Percentiles rank a stretch among this genome's conserved stretches.
Conservation (phyloP, 2,113 vertebrate genomes). For the Ramphastos sulfuratus region DNA sequence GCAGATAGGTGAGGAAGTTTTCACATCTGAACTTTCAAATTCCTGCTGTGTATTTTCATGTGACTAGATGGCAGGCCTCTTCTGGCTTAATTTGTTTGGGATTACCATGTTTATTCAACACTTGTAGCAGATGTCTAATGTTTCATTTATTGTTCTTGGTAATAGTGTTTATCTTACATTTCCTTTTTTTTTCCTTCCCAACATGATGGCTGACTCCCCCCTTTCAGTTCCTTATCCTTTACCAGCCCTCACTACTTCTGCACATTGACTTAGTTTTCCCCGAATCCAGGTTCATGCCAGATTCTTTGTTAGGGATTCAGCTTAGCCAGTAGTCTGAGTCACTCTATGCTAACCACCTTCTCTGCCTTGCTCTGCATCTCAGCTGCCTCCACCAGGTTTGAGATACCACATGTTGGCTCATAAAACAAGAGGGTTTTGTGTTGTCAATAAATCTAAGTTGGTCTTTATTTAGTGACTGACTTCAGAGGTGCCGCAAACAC, state of each 20-base stretch:
- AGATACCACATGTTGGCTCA: neutral
- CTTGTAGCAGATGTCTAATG: accelerated
- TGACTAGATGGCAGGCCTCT: neutral
- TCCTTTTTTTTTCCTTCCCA: neutral
- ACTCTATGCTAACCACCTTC: neutral
- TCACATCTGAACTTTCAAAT: neutral
- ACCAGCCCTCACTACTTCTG: neutral
- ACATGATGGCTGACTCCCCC: accelerated
- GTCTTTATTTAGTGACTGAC: neutral
- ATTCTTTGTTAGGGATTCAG: neutral
- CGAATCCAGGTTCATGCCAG: neutral
- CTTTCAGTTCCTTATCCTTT: neutral
- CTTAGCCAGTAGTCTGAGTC: neutral
- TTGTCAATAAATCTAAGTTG: neutral
- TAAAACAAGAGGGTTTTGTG: neutral
- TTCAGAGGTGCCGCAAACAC: neutral
- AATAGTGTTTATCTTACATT: neutral
- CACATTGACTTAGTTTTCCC: neutral
- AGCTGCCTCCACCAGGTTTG: neutral
- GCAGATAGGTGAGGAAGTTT: neutral
- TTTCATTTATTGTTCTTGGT: neutral
- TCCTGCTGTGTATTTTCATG: neutral
- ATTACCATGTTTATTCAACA: neutral
- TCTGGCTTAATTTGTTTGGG: neutral
- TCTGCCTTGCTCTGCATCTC: neutral